Evolutionary conservation across 2,113 vertebrate genomes (phyloP).

Genomic region (Cyanistes caeruleus): DNA sequence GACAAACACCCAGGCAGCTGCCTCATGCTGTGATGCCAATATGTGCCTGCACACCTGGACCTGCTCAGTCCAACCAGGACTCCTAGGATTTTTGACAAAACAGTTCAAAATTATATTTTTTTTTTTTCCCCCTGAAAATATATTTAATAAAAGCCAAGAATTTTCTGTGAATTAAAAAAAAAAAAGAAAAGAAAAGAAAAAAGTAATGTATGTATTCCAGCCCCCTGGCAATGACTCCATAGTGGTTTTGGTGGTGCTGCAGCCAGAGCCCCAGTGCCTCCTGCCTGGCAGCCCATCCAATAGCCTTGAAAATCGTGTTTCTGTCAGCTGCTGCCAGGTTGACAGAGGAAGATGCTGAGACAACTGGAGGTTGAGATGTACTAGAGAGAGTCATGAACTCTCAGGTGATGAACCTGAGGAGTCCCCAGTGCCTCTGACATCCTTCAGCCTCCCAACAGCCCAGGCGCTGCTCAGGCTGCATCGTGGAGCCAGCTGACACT

Average conservation of each 20-base stretch:
- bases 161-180: background rate
- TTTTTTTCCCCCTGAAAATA: background rate
- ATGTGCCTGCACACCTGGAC: fast-evolving
- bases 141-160: background rate
- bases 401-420: background rate
- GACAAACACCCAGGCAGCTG: background rate
- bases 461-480: background rate
- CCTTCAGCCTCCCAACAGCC: background rate
- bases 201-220: background rate
- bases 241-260: background rate
- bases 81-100: background rate
- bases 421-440: background rate
- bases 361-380: background rate
- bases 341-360: background rate
- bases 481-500: fast-evolving
- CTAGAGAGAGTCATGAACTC: background rate
- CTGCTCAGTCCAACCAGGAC: background rate
- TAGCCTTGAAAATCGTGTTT: background rate
- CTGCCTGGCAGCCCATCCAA: background rate
- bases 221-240: background rate
- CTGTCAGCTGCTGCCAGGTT: background rate
- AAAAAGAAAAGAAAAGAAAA: background rate
- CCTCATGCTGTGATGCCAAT: background rate
- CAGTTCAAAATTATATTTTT: background rate
- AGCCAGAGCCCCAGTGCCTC: background rate